Base-by-base conservation (phyloP, 2,888 invertebrate species). In the Oxycera nigricornis region DNA sequence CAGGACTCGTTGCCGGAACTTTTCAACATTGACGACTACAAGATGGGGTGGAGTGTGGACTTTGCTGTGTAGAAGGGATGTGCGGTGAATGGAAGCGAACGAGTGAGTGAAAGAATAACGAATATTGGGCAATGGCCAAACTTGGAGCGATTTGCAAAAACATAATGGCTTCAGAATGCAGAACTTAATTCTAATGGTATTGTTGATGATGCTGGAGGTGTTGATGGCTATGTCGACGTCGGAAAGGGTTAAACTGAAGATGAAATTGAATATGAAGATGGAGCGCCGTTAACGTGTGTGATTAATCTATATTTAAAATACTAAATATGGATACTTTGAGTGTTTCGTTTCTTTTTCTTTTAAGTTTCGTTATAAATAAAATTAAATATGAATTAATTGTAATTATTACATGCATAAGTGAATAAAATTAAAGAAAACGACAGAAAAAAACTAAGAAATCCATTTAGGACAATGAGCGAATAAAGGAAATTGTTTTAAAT, bases 11-110 rank as follows among this genome's bases (percentile, higher is more conserved):
- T 85, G 68, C 82, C 85, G 67, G 85, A 85, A 81, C 80, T 85
- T 73, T 85, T 85, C 78, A 84, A 82, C 78, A 85, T 85, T 74
- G 85, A 85, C 75, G 85, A 85, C 78, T 85, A 84, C 77, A 85
- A 85, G 77, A 85, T 85, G 85, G 82, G 83, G 73, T 85, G 85
- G 85, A 84, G 84, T 73, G 84, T 84, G 55, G 85, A 85, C 74
- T 85, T 84, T 79, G 84, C 84, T 39, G 85, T 85, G 46, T 85
- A 83, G 81, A 20, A 4, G 55, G 24, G 46, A 46, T 35, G 35
- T 35, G 6, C 6, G 46, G 74, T 74, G 65, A 28, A 75, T 31
- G 35, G 59, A 31, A 68, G 50, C 4, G 61, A 31, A 20, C 30
- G 31, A 11, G 31, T n/a, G 46, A 46, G 46, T 2, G 46, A 46